These are phyloP conservation scores for Cataglyphis albicans DNA, from an alignment of 2,888 invertebrate species.

Conservation along the genomic window DNA sequence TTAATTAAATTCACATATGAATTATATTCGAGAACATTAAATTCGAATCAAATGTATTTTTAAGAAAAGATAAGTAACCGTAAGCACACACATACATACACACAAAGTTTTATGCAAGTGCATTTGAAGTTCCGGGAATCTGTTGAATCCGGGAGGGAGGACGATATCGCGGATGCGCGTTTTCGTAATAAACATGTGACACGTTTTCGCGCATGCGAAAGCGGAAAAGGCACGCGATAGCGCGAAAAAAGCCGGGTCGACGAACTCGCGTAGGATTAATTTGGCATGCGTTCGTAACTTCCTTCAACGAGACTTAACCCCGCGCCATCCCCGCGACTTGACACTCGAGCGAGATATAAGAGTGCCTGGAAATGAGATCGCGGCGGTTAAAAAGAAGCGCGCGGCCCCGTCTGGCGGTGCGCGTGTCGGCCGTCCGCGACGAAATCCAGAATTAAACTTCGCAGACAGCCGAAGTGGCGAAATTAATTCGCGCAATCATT, in stretches of 20 bases:
- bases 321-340: conserved; percentile 29
- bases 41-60: neutral
- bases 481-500: conserved; percentile 50
- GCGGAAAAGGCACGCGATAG: conserved; percentile 48
- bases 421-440: neutral
- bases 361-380: conserved; percentile 34
- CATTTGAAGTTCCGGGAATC: neutral
- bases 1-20: too few species aligned
- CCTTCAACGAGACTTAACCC: conserved; percentile 53
- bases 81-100: neutral
- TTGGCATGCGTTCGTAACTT: conserved; percentile 50
- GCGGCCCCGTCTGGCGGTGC: neutral
- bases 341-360: conserved; percentile 43
- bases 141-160: conserved; percentile 1
- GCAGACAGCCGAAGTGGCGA: neutral
- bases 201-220: conserved; percentile 49
- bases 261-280: conserved; percentile 46
- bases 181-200: conserved; percentile 43
- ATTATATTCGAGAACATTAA: neutral
- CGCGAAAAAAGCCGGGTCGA: conserved; percentile 49
- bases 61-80: neutral
- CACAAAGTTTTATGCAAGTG: neutral
- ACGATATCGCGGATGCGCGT: neutral
- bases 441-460: conserved; percentile 34
- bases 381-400: conserved; percentile 25